These are phyloP conservation scores for Pangasius sanitwongsei DNA, from an alignment of 2,797 vertebrate species.

Conservation along the genomic window DNA sequence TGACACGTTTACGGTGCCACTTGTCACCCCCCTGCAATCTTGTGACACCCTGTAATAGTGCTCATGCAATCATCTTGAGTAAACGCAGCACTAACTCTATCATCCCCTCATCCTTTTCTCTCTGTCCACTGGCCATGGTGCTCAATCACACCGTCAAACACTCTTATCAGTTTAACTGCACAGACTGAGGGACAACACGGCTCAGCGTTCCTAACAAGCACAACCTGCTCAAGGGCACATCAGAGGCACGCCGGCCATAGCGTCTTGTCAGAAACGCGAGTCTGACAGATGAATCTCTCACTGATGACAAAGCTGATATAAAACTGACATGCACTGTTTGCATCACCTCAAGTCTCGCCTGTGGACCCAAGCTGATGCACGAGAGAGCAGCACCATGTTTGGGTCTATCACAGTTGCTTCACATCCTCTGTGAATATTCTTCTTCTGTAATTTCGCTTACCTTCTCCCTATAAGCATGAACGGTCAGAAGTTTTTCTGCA, in stretches of 20 bases:
- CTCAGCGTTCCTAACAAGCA: slow-evolving; percentile 32
- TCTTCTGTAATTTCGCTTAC: background rate
- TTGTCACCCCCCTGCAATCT: slow-evolving; percentile 17
- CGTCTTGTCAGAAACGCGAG: slow-evolving; percentile 54
- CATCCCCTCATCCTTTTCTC: slow-evolving; percentile 53
- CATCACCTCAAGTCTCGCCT: slow-evolving; percentile 7
- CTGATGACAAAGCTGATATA: slow-evolving; percentile 13
- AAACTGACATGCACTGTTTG: background rate
- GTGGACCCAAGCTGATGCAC: background rate
- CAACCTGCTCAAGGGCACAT: slow-evolving; percentile 68
- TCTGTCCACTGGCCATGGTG: background rate
- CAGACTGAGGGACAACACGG: background rate
- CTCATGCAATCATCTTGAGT: slow-evolving; percentile 16
- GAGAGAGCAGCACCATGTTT: background rate
- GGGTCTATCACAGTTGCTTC: background rate
- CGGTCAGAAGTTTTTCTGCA: slow-evolving; percentile 11
- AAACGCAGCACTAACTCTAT: slow-evolving; percentile 35
- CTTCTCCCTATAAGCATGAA: background rate
- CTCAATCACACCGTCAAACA: slow-evolving; percentile 10
- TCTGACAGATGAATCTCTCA: slow-evolving; percentile 29
- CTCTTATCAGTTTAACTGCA: slow-evolving; percentile 31
- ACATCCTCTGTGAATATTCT: background rate
- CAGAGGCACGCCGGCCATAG: slow-evolving; percentile 57
- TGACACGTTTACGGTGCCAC: slow-evolving; percentile 26
- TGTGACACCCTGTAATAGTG: slow-evolving; percentile 14